Percentiles rank a stretch among this genome's conserved stretches.
phyloP scores from a whole-genome alignment of 2,888 invertebrate genomes.

The Agrochola macilenta region DNA sequence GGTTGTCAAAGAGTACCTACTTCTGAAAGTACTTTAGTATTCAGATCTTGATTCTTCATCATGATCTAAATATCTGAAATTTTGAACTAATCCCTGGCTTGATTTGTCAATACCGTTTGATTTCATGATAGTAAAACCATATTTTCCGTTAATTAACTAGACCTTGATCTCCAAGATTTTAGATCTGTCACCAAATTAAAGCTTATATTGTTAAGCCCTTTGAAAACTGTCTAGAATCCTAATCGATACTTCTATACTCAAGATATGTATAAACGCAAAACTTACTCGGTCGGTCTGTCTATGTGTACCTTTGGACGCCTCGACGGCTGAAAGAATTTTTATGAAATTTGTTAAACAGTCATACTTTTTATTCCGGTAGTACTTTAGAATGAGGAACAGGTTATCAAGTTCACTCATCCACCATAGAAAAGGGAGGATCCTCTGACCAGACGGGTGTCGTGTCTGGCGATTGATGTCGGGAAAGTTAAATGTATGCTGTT shows the following conservation, averaged over 20 bases:
- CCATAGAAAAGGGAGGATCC: no score
- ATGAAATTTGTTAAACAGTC: neutral
- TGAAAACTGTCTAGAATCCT: neutral
- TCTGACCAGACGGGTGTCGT: no score
- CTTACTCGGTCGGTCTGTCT: neutral
- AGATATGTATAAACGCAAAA: neutral
- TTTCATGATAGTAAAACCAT: neutral
- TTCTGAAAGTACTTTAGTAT: conserved; percentile 30
- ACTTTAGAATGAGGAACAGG: no score
- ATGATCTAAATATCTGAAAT: conserved; percentile 22
- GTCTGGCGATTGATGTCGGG: no score
- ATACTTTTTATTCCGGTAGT: neutral
- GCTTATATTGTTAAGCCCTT: neutral
- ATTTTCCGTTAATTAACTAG: conserved; percentile 2
- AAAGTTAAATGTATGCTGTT: no score
- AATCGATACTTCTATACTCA: neutral
- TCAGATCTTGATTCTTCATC: neutral
- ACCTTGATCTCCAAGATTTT: neutral
- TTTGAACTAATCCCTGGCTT: neutral
- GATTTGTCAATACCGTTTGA: conserved; percentile 21
- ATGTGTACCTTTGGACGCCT: no score
- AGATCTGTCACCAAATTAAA: neutral
- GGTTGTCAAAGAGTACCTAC: conserved; percentile 1
- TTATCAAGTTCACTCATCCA: no score
- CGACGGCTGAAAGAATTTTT: neutral